Base-by-base conservation (phyloP, 2,888 invertebrate species). In the Eupithecia dodoneata region DNA sequence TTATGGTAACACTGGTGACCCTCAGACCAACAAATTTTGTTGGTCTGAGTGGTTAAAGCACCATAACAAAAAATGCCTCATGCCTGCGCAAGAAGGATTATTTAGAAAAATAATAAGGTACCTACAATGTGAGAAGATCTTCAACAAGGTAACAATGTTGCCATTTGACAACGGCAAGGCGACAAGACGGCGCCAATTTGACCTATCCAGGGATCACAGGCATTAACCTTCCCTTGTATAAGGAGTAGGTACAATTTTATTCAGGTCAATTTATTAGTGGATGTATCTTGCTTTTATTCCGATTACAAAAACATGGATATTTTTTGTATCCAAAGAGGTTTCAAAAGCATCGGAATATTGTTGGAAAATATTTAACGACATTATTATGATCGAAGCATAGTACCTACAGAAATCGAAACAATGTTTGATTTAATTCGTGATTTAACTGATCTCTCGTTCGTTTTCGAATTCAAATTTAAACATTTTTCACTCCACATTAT, bases 221-320 rank as follows among this genome's bases (percentile, higher is more conserved):
- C 74, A 79, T 79, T 74, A 74, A 76, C 78, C 74, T 76, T 69
- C n/a, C 73, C 71, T 52, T n/a, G 69, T 76, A 76, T 76, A 74
- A 55, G 73, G 15, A 41, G 30, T 65, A 44, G n/a, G 30, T 65
- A 44, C 71, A 73, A 52, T 73, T 75, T 71, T 71, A 76, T 74
- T 71, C 47, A 59, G 52, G 74, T 71, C 74, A 74, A 78, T 74
- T 63, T 12, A 30, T 18, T 52, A 15, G 55, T 18, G 10, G 12
- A 63, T 63, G 55, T 30, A 30, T 30, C 30, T 30, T 30, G 30
- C 30, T 30, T 30, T 1, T 30, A 30, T 1, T 30, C 30, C 30
- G 1, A 30, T 30, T 30, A 30, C 30, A 30, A 30, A 30, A 30
- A 30, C 30, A 30, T 30, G 0, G 30, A 30, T 30, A 30, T 30